These are phyloP conservation scores for Linyphia triangularis DNA, from an alignment of 2,888 invertebrate species.

Conservation along the genomic window DNA sequence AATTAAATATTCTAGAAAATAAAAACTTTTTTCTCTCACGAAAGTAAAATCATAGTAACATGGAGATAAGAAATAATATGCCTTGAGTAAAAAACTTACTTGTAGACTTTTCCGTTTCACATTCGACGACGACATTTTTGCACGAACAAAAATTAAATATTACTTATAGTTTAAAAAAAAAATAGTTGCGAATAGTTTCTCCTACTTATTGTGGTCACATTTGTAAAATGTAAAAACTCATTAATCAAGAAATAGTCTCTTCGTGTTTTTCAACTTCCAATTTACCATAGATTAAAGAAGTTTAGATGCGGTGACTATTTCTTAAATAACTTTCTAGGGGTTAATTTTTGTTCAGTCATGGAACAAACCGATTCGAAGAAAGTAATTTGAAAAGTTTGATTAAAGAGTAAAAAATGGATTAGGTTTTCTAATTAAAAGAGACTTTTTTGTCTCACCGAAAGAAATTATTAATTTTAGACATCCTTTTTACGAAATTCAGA, in stretches of 20 bases:
- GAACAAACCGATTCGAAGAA: neutral
- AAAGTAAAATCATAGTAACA: too few species aligned
- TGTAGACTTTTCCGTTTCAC: neutral
- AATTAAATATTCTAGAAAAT: too few species aligned
- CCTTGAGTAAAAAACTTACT: neutral
- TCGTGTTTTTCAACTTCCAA: neutral
- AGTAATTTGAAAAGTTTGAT: neutral
- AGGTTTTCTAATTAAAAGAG: slow-evolving; percentile 11
- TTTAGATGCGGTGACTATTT: neutral
- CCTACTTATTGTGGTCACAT: neutral
- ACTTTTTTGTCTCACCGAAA: neutral
- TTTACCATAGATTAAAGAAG: neutral
- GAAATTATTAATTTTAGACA: neutral
- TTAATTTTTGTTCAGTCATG: neutral
- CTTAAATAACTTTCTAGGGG: slow-evolving; percentile 19
- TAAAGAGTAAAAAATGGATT: neutral
- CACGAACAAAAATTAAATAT: neutral
- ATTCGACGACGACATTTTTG: neutral
- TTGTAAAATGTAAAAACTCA: neutral
- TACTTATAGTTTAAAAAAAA: too few species aligned
- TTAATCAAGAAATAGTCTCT: neutral
- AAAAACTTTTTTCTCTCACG: too few species aligned
- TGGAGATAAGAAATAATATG: too few species aligned
- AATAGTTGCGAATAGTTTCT: too few species aligned
- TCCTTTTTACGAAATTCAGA: neutral